Evolutionary conservation across 2,888 invertebrate species (phyloP), one percentile per base, ranked within the genome.

Genomic region (Autographa pulchrina): DNA sequence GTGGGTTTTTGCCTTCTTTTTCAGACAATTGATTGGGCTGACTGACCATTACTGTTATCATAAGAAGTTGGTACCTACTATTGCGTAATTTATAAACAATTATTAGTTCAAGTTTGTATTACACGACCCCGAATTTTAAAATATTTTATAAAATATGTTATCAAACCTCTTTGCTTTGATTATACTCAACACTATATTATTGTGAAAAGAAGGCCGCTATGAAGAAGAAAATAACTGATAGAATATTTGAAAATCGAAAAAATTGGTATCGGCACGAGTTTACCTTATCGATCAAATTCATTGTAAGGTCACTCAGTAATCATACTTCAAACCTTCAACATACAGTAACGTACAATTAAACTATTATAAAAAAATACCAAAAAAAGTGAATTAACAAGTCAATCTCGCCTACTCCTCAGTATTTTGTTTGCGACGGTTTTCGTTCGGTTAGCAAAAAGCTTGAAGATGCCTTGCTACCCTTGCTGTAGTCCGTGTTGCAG

Each of bases 261-360:
- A 62, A 67, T 48, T 3, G 11, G 25, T 41, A 58, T 54, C 74
- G 78, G 77, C 78, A 70, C 63, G 75, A 86, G 62, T 13, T 84
- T 88, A 89, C 88, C 72, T 88, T 78, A 81, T 43, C 8, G 25
- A 41, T 62, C 4, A 31, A 59, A 65, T 13, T 20, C 0, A 0
- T 14, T 7, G 0, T 3, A 13, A 13, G 41, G 58, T 71, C 89
- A 91, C 75, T 87, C 79, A 85, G 74, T 77, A 86, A 76, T 72
- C 86, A 86, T 86, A 85, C 78, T 83, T 86, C 92, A 92, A 90
- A 85, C 85, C 80, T 72, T 78, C 91, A 91, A 90, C 86, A 90
- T 70, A 67, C 86, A 74, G 75, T 71, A 74, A 60, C 16, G n/a
- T 48, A 72, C 25, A 74, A 74, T 72, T 76, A 77, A 78, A 69